Evolutionary conservation across 2,797 vertebrate species (phyloP).

Genomic region (Clarias fuscus): DNA sequence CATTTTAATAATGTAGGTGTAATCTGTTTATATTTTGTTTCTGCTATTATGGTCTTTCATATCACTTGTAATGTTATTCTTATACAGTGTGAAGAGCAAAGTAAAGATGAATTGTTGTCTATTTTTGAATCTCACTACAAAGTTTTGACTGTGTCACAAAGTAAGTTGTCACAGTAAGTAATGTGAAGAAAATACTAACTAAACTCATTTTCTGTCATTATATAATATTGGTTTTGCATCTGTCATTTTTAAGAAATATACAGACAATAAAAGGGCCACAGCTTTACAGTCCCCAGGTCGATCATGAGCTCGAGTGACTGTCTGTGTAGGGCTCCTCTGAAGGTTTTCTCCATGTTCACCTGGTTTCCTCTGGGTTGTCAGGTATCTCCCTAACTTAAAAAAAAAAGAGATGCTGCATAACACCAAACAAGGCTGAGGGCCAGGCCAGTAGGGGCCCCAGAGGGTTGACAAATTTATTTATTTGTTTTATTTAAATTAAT

Average conservation of each 20-base stretch:
- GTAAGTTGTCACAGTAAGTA: neutral
- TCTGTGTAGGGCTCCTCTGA: neutral
- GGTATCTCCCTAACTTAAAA: neutral
- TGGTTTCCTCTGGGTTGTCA: neutral
- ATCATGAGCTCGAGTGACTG: neutral
- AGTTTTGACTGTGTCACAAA: neutral
- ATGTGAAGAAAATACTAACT: neutral
- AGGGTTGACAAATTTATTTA: no score
- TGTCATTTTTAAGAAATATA: neutral
- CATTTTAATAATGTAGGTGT: neutral
- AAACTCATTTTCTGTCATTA: neutral
- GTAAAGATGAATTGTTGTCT: neutral
- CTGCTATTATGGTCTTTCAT: neutral
- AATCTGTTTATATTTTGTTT: neutral
- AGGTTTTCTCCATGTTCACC: neutral
- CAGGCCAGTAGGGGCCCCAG: neutral
- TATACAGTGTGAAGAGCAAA: neutral
- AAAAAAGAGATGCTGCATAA: neutral
- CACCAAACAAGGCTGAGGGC: no score
- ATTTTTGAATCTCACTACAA: neutral
- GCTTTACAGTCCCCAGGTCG: neutral
- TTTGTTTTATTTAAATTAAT: no score
- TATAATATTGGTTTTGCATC: neutral
- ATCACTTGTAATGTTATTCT: neutral
- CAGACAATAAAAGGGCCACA: neutral